Evolutionary conservation across 2,797 vertebrate genomes (phyloP).

Genomic region (Fundulus diaphanus): DNA sequence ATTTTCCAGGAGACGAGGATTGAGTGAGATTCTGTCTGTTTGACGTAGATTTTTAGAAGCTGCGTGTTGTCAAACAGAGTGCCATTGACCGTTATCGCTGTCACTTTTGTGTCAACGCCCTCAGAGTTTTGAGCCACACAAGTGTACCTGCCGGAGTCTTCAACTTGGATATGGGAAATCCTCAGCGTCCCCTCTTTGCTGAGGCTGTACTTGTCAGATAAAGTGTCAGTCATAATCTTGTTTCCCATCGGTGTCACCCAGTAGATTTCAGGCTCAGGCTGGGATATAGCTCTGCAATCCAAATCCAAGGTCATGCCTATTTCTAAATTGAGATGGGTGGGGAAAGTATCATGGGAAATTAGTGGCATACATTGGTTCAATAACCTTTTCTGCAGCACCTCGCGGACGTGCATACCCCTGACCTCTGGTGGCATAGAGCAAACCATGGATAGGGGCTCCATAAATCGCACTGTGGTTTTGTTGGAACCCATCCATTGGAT

Average conservation of each 20-base stretch:
- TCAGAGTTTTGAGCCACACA: slow-evolving; percentile 93
- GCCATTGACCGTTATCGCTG: slow-evolving; percentile 91
- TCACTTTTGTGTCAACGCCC: slow-evolving; percentile 92
- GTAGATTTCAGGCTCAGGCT: slow-evolving; percentile 96
- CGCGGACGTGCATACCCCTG: slow-evolving; percentile 89
- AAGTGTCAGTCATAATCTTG: slow-evolving; percentile 88
- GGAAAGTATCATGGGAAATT: slow-evolving; percentile 92
- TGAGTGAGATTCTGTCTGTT: slow-evolving; percentile 92
- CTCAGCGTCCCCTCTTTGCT: slow-evolving; percentile 90
- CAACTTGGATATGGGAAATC: slow-evolving; percentile 87
- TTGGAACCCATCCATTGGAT: slow-evolving; percentile 96
- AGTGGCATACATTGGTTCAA: slow-evolving; percentile 92
- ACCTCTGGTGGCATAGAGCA: slow-evolving; percentile 91
- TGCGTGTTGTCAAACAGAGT: slow-evolving; percentile 91
- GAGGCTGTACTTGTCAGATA: slow-evolving; percentile 91
- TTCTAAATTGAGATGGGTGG: slow-evolving; percentile 89
- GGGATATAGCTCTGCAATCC: slow-evolving; percentile 94
- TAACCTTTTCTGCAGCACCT: slow-evolving; percentile 85
- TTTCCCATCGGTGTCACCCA: slow-evolving; percentile 96
- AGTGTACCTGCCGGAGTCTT: slow-evolving; percentile 96
- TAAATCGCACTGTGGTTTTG: slow-evolving; percentile 93
- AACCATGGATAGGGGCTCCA: slow-evolving; percentile 96
- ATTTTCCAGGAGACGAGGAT: slow-evolving; percentile 97
- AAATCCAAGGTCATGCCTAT: slow-evolving; percentile 87
- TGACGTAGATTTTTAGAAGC: slow-evolving; percentile 93